These are phyloP conservation scores for Hemiprocne comata DNA, from an alignment of 2,113 vertebrate genomes.

Conservation along the genomic window DNA sequence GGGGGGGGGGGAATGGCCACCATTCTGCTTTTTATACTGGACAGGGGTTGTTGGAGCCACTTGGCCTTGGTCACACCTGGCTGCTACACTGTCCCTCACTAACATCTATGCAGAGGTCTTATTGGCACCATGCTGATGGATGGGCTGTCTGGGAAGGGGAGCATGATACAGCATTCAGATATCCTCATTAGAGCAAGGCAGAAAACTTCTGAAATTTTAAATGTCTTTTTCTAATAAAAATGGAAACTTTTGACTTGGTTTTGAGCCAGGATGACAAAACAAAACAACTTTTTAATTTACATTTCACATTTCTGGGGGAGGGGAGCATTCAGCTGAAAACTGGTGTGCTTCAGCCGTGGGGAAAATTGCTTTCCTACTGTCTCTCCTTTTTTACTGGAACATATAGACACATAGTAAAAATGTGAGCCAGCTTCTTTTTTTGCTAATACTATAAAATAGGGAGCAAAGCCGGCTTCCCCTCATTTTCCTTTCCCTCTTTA, in stretches of 20 bases:
- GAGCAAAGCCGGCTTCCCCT: conserved; percentile 19
- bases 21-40: background rate
- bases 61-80: background rate
- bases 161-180: background rate
- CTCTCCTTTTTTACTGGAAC: conserved; percentile 12
- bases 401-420: conserved; percentile 51
- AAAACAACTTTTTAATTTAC: background rate
- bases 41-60: background rate
- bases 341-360: background rate
- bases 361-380: conserved; percentile 20
- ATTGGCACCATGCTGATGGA: background rate
- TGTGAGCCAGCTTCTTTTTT: conserved; percentile 3
- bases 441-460: conserved; percentile 15
- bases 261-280: background rate
- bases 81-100: background rate
- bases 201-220: background rate
- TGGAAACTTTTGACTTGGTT: background rate
- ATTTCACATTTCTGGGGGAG: background rate
- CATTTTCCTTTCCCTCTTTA: conserved; percentile 49
- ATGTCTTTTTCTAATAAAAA: background rate
- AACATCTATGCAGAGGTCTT: background rate
- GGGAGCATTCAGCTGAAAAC: background rate
- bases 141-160: background rate
- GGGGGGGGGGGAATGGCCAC: background rate
- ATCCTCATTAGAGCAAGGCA: rapidly evolving